Conservation (phyloP, 2,797 vertebrate genomes). For the Austrolebias charrua region DNA sequence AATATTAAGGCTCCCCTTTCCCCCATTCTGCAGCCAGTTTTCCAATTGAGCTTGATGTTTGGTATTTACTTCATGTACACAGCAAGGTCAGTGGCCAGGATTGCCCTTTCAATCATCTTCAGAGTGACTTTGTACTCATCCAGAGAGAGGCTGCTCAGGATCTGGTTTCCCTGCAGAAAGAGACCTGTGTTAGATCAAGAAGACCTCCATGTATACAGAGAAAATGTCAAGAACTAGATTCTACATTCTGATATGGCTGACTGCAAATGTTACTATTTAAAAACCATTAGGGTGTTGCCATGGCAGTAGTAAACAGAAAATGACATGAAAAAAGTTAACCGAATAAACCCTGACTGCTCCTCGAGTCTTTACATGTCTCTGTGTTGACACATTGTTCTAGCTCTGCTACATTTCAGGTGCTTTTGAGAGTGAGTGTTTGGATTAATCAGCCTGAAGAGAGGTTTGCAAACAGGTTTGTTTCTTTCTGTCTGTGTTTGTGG, state of each 20-base stretch:
- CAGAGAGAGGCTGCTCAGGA: constrained; percentile 91
- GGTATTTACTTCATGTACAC: constrained; percentile 94
- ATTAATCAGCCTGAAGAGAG: constrained; percentile 1
- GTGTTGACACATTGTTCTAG: constrained; percentile 20
- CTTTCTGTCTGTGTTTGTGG: neutral
- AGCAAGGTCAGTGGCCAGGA: constrained; percentile 96
- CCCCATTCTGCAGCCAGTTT: neutral
- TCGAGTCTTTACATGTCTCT: constrained; percentile 16
- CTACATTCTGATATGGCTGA: constrained; percentile 1
- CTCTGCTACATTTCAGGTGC: constrained; percentile 9
- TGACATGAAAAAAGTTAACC: constrained; percentile 1
- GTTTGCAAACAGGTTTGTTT: neutral
- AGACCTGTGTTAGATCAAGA: neutral
- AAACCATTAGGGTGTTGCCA: constrained; percentile 18
- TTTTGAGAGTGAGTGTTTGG: constrained; percentile 6
- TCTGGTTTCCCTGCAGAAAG: constrained; percentile 89
- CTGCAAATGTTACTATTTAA: neutral
- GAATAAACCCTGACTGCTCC: constrained; percentile 7
- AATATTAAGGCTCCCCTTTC: constrained; percentile 16
- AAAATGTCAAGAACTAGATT: neutral
- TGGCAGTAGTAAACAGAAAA: constrained; percentile 13
- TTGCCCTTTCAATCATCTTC: constrained; percentile 96
- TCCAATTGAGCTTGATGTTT: constrained; percentile 55
- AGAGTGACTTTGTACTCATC: constrained; percentile 92
- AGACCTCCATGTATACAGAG: neutral